A percentile compares a stretch with the other conserved stretches of the same genome.
Evolutionary conservation across 2,113 vertebrate genomes (phyloP).

Genomic region (Cyprinodon tularosa): DNA sequence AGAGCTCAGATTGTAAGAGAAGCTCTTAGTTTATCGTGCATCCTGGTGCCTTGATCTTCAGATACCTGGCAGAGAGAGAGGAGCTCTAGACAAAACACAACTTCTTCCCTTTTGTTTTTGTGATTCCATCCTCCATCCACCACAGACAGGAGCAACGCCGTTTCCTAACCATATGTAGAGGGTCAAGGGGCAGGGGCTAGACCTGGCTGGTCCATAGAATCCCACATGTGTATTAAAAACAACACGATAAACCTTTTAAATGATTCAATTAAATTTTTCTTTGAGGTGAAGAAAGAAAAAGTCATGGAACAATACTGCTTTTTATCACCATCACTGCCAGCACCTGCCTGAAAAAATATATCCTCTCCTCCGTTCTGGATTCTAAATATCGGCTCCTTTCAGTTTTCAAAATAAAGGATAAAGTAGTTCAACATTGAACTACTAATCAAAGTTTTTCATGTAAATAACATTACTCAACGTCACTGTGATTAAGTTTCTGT

Average conservation of each 20-base stretch:
- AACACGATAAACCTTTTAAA: background rate
- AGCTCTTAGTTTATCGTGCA: conserved; percentile 65
- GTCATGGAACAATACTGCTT: too few relatives aligned
- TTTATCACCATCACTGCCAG: too few relatives aligned
- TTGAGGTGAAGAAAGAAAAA: conserved; percentile 8
- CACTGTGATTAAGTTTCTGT: conserved; percentile 5
- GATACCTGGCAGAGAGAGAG: conserved; percentile 64
- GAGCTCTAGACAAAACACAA: conserved; percentile 78
- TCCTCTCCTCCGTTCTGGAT: background rate
- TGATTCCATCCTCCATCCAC: conserved; percentile 23
- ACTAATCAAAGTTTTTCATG: background rate
- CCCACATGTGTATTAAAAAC: background rate
- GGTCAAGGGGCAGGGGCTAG: conserved; percentile 44
- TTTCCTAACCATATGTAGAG: conserved; percentile 51
- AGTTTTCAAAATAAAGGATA: background rate
- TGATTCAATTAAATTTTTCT: conserved; percentile 23
- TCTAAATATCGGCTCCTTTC: background rate
- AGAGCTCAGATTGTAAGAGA: conserved; percentile 37
- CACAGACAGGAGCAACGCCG: conserved; percentile 44
- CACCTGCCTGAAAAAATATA: too few relatives aligned
- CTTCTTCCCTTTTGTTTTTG: conserved; percentile 31
- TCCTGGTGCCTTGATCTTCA: conserved; percentile 70
- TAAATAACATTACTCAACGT: background rate
- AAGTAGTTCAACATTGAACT: background rate
- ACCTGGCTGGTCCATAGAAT: conserved; percentile 20